Evolutionary conservation across 1,140 invertebrate genomes (phyloP).

Genomic region (Battus philenor): DNA sequence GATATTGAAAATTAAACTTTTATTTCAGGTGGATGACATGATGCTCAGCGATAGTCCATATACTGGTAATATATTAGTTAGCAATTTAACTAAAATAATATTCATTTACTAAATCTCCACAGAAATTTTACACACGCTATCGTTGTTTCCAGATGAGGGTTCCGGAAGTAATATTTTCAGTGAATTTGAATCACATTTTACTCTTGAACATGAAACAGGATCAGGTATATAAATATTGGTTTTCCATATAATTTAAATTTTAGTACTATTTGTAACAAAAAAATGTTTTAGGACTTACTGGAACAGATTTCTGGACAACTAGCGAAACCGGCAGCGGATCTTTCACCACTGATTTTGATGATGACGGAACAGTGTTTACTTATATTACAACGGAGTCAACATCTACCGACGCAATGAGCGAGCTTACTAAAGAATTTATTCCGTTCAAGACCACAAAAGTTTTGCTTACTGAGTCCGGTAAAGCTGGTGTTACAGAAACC

Average conservation of each 20-base stretch:
- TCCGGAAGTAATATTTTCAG: conserved; percentile 10
- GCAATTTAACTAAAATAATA: too few species aligned
- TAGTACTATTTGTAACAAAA: too few species aligned
- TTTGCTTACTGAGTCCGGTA: not conserved
- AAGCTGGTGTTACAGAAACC: too few species aligned
- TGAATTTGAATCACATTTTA: conserved; percentile 12
- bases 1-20: too few species aligned
- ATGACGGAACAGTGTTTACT: conserved; percentile 14
- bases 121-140: too few species aligned
- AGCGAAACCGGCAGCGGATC: conserved; percentile 2
- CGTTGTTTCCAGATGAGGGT: conserved; percentile 10
- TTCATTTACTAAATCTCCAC: too few species aligned
- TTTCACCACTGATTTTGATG: not conserved
- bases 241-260: too few species aligned
- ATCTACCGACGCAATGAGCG: conserved; percentile 12
- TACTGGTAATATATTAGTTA: conserved; percentile 34
- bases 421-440: conserved; percentile 6
- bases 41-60: conserved; percentile 79
- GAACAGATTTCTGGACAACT: not conserved
- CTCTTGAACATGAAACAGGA: conserved; percentile 17
- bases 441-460: not conserved
- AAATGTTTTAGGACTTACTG: not conserved
- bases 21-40: conserved; percentile 71
- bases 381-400: conserved; percentile 6
- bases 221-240: too few species aligned